Percentiles rank a stretch among this genome's conserved stretches.
Conservation (phyloP, 37 sponge, comb jelly and placozoan genomes). For the Diacarnus erythraeanus region DNA sequence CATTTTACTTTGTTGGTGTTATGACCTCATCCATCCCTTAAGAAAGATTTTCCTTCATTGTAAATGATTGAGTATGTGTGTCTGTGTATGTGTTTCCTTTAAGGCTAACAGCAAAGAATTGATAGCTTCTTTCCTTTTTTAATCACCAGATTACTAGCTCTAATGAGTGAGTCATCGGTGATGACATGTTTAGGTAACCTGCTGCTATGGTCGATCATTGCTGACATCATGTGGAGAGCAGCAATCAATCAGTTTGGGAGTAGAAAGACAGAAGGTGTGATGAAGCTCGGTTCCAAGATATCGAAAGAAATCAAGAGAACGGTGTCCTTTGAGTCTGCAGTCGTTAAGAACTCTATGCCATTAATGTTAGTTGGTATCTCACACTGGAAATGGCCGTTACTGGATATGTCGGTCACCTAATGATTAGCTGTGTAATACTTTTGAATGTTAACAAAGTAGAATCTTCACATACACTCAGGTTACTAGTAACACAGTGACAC, state of each 20-base stretch:
- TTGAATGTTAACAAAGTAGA: too few species aligned
- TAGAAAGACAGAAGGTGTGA: background rate
- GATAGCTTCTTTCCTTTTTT: background rate
- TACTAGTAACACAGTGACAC: too few species aligned
- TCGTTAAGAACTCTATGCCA: background rate
- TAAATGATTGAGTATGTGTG: too few species aligned
- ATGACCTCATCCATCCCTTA: too few species aligned
- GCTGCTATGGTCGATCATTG: constrained; percentile 15
- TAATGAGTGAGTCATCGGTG: background rate
- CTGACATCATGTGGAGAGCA: constrained; percentile 31
- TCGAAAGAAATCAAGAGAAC: background rate
- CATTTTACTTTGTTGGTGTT: too few species aligned
- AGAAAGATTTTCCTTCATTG: too few species aligned
- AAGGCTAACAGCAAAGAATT: too few species aligned
- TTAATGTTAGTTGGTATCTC: background rate
- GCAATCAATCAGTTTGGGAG: constrained; percentile 4
- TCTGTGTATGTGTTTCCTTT: too few species aligned
- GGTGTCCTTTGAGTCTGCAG: background rate
- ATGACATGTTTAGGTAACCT: constrained; percentile 1
- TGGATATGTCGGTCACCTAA: too few species aligned
- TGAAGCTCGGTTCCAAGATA: background rate
- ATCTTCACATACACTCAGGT: too few species aligned
- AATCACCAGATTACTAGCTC: background rate
- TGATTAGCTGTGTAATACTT: too few species aligned
- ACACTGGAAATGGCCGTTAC: too few species aligned